Percentiles rank a stretch among this genome's conserved stretches.
phyloP scores from a whole-genome alignment of 2,113 vertebrate genomes.

The Excalfactoria chinensis region DNA sequence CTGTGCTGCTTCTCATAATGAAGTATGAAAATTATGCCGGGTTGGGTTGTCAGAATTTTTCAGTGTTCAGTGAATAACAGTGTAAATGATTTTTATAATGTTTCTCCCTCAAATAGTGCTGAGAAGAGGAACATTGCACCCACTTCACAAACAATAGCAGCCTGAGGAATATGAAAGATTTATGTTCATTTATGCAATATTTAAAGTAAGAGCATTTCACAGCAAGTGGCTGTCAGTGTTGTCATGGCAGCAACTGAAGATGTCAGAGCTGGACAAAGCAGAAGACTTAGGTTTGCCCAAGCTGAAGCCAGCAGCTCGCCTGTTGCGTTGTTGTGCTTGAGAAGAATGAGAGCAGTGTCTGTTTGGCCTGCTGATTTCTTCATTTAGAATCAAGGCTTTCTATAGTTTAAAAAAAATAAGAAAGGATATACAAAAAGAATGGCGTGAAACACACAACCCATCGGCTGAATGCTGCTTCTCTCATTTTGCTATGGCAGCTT shows the following conservation, averaged over 20 bases:
- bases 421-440: background rate
- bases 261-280: background rate
- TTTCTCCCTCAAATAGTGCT: background rate
- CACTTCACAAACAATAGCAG: slow-evolving; percentile 37
- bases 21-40: slow-evolving; percentile 17
- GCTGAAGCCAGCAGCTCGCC: background rate
- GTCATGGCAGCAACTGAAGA: slow-evolving; percentile 62
- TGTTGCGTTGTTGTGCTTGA: background rate
- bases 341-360: background rate
- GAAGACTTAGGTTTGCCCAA: background rate
- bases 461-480: background rate
- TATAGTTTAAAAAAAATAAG: background rate
- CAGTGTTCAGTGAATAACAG: slow-evolving; percentile 22
- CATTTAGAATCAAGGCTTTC: background rate
- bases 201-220: slow-evolving; percentile 41
- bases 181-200: slow-evolving; percentile 68
- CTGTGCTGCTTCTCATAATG: background rate
- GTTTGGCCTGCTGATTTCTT: background rate
- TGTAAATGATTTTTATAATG: background rate
- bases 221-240: slow-evolving; percentile 48
- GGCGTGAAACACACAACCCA: background rate
- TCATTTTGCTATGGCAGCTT: background rate
- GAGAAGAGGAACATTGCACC: background rate
- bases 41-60: slow-evolving; percentile 62
- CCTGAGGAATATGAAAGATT: slow-evolving; percentile 51